A percentile compares a stretch with the other conserved stretches of the same genome.
Conservation (phyloP, 2,888 invertebrate species). For the Antitype chi region DNA sequence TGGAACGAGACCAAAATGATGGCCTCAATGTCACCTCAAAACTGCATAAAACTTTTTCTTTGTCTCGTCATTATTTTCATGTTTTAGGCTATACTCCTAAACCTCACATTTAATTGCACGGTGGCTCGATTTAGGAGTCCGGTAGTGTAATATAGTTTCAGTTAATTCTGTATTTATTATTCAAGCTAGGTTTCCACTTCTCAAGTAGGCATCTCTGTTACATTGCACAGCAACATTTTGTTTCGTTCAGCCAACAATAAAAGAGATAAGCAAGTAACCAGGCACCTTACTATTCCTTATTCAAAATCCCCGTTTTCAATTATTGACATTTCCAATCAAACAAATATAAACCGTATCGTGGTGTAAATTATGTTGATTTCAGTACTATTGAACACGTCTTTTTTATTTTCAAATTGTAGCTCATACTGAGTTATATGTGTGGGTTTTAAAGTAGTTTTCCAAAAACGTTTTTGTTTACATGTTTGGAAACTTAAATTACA, state of each 20-base stretch:
- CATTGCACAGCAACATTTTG: background rate
- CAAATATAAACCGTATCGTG: background rate
- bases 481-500: background rate
- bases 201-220: background rate
- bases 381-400: background rate
- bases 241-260: background rate
- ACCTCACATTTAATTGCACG: background rate
- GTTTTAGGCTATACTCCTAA: background rate
- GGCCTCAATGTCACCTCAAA: background rate
- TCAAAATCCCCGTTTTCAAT: background rate
- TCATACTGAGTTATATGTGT: background rate
- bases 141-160: background rate
- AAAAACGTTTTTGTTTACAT: background rate
- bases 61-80: background rate
- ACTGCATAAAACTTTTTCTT: background rate
- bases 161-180: slow-evolving; percentile 10
- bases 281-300: background rate
- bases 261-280: background rate
- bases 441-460: background rate
- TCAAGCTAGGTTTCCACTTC: background rate
- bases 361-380: background rate
- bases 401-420: background rate
- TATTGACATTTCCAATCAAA: background rate
- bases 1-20: background rate
- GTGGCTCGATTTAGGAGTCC: background rate